Percentiles rank a stretch among this genome's conserved stretches.
These are phyloP conservation scores for Cylas formicarius DNA, from an alignment of 1,140 invertebrate species.

Conservation along the genomic window DNA sequence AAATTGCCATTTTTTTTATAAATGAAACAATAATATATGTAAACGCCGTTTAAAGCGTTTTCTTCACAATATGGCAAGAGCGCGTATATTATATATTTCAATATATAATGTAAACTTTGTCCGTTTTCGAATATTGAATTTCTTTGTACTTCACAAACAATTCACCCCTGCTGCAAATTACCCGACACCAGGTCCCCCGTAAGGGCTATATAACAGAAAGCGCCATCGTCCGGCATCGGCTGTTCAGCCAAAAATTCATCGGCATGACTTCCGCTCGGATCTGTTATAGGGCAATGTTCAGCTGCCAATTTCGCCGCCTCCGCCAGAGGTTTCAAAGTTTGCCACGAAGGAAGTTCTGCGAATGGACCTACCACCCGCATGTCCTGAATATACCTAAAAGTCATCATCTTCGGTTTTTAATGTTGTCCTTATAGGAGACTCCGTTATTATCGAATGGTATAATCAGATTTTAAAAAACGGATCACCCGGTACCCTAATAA, in stretches of 20 bases:
- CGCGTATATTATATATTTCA: no score
- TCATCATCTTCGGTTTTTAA: constrained; percentile 4
- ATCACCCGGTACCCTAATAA: constrained; percentile 37
- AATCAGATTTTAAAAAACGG: not conserved
- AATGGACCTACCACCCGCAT: constrained; percentile 41
- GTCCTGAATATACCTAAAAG: constrained; percentile 34
- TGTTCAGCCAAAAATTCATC: constrained; percentile 42
- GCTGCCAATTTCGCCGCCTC: constrained; percentile 39
- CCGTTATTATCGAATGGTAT: not conserved
- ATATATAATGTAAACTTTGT: no score
- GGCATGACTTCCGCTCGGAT: constrained; percentile 41
- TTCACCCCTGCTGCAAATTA: constrained; percentile 14
- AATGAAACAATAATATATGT: no score
- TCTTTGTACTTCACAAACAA: not conserved
- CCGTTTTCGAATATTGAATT: constrained; percentile 1
- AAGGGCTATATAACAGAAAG: constrained; percentile 46
- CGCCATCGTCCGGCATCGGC: constrained; percentile 43
- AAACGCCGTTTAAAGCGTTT: no score
- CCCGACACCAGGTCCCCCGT: constrained; percentile 41
- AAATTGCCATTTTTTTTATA: no score
- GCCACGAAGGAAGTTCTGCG: constrained; percentile 40
- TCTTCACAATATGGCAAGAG: no score
- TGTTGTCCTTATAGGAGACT: no score
- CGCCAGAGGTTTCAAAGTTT: constrained; percentile 36
- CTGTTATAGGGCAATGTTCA: constrained; percentile 40